Evolutionary conservation across 2,888 invertebrate genomes (phyloP).

Genomic region (Polydrusus tereticollis): DNA sequence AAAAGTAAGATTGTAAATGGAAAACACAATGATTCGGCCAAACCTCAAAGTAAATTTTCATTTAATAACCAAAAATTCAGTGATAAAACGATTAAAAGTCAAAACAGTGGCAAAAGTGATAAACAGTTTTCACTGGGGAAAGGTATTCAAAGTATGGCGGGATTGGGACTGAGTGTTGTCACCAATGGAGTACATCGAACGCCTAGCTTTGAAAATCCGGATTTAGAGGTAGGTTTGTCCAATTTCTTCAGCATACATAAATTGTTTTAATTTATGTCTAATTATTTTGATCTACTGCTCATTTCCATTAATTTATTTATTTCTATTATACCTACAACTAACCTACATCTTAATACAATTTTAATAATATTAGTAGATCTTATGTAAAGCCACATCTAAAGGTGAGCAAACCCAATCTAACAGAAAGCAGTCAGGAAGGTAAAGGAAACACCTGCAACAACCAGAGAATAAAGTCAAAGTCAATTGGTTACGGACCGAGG

Average conservation of each 20-base stretch:
- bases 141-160: conserved; percentile 44
- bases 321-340: too few relatives aligned
- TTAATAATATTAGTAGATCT: too few relatives aligned
- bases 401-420: too few relatives aligned
- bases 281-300: too few relatives aligned
- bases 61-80: conserved; percentile 32
- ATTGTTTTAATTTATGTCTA: background rate
- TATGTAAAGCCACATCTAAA: too few relatives aligned
- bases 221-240: conserved; percentile 71
- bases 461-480: too few relatives aligned
- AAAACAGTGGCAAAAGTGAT: conserved; percentile 17
- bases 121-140: conserved; percentile 36
- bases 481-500: too few relatives aligned
- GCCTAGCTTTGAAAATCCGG: conserved; percentile 72
- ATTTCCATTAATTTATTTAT: too few relatives aligned
- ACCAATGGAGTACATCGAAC: conserved; percentile 59
- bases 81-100: conserved; percentile 27
- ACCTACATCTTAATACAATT: too few relatives aligned
- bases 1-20: conserved; percentile 7
- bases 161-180: conserved; percentile 44
- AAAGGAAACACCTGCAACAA: too few relatives aligned
- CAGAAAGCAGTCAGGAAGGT: too few relatives aligned
- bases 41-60: conserved; percentile 6
- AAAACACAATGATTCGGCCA: conserved; percentile 1
- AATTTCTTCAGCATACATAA: background rate